phyloP scores from a whole-genome alignment of 64 coral and sea anemone species.

The Orbicella faveolata region DNA sequence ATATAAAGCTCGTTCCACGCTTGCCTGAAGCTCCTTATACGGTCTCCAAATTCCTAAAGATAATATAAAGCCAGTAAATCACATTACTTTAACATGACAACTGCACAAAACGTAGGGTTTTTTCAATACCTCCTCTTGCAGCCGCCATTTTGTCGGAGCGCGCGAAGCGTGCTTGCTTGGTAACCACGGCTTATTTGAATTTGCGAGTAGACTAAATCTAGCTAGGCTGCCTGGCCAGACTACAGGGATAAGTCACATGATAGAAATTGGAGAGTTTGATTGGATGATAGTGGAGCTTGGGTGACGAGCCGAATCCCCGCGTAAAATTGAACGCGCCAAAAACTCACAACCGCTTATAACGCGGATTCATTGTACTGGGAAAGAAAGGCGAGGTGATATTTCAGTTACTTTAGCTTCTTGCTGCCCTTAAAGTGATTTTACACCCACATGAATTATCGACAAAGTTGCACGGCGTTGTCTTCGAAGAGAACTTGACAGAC shows the following conservation, averaged over 20 bases:
- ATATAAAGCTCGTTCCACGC: constrained; percentile 88
- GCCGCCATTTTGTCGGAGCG: constrained; percentile 59
- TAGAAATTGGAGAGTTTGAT: constrained; percentile 28
- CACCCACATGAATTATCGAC: not conserved
- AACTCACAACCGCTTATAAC: constrained; percentile 80
- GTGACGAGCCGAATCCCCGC: constrained; percentile 74
- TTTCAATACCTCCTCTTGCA: constrained; percentile 21
- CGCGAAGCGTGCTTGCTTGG: constrained; percentile 49
- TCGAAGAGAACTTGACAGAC: not conserved
- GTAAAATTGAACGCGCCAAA: constrained; percentile 99
- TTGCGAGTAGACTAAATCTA: not conserved
- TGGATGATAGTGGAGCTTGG: constrained; percentile 33
- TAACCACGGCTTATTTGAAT: constrained; percentile 3
- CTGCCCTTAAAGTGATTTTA: not conserved
- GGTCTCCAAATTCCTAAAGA: constrained; percentile 86
- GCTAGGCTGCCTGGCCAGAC: constrained; percentile 36
- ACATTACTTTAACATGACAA: not conserved
- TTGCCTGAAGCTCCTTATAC: constrained; percentile 83
- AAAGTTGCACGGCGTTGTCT: not conserved
- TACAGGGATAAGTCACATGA: constrained; percentile 46
- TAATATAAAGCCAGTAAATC: not conserved
- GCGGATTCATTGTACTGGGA: constrained; percentile 40
- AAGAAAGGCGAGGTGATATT: constrained; percentile 35
- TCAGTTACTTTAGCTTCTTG: not conserved
- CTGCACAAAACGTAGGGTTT: not conserved